Base-by-base conservation (phyloP, 2,113 vertebrate species). In the Pavo muticus region DNA sequence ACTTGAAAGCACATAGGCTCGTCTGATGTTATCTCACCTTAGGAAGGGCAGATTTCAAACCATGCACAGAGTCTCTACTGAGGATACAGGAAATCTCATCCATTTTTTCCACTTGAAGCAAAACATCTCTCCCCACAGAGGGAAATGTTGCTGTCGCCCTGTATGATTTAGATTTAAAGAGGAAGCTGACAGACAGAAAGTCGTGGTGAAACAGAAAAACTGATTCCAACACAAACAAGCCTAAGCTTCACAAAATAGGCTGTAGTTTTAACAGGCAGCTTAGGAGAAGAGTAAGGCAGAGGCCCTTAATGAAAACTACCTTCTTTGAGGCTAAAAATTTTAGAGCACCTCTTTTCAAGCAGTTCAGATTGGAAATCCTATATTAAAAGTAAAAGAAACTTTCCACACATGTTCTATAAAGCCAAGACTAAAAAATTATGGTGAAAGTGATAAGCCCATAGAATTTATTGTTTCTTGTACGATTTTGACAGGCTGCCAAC, bases 41-140 rank as follows among this genome's bases (percentile, higher is more conserved):
- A 84, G 93, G 80, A 86, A 86, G 79, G 75, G 90, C 90, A 91
- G 69, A 88, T 84, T 94, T 86, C 83, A 84, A 75, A 72, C 61
- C 0, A 0, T 35, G 40, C 57, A 47, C 69, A 52, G 59, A 88
- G 48, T 17, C 39, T 63, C 85, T 95, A 90, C 90, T 86, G 85
- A 97, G 91, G 88, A 86, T 84, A 78, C 91, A 94, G 95, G 92
- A 96, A 95, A 91, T 84, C 85, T 97, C 85, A 72, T 86, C 95
- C 57, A 14, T 88, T 85, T 95, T 94, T 93, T 93, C 88, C 94
- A 84, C 82, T 95, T 44, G 80, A 84, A 95, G 93, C 69, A 88
- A 94, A 96, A 88, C 59, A 86, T 91, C 79, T 95, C 70, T 93
- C 87, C 69, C 76, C 76, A 84, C 91, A 79, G 79, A 94, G 92